phyloP scores from a whole-genome alignment of 2,888 invertebrate species.

The Julus scanicus region DNA sequence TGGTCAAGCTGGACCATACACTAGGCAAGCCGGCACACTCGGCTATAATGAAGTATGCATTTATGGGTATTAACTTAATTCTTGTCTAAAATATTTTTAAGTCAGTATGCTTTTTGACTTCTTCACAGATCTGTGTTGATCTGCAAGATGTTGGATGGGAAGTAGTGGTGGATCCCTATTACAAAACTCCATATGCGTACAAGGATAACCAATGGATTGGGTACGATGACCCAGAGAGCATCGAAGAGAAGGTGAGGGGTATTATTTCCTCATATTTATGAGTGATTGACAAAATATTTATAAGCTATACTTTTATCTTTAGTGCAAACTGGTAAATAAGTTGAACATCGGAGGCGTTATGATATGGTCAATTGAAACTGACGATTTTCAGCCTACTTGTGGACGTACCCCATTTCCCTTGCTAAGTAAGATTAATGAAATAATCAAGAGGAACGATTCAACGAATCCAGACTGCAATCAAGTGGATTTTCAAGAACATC shows the following conservation, averaged over 20 bases:
- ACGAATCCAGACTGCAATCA: background rate
- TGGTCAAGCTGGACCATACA: constrained; percentile 74
- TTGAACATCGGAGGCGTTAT: constrained; percentile 47
- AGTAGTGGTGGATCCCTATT: constrained; percentile 18
- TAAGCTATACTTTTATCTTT: background rate
- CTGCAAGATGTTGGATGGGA: constrained; percentile 66
- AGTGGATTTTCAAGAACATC: background rate
- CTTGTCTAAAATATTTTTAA: background rate
- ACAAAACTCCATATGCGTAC: constrained; percentile 73
- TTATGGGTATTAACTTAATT: background rate
- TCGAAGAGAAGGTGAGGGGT: constrained; percentile 75
- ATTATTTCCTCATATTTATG: background rate
- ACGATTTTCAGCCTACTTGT: constrained; percentile 53
- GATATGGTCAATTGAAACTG: constrained; percentile 54
- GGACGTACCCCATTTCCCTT: background rate
- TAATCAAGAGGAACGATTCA: background rate
- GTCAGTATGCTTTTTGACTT: background rate
- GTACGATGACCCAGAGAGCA: constrained; percentile 81
- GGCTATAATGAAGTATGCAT: constrained; percentile 77
- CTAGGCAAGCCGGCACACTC: constrained; percentile 73
- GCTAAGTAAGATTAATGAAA: constrained; percentile 42
- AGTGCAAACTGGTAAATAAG: constrained; percentile 50
- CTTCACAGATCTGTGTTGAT: constrained; percentile 73
- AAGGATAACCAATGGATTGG: constrained; percentile 72
- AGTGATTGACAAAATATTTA: background rate